phyloP scores from a whole-genome alignment of 2,888 invertebrate species.

The Acleris laterana region DNA sequence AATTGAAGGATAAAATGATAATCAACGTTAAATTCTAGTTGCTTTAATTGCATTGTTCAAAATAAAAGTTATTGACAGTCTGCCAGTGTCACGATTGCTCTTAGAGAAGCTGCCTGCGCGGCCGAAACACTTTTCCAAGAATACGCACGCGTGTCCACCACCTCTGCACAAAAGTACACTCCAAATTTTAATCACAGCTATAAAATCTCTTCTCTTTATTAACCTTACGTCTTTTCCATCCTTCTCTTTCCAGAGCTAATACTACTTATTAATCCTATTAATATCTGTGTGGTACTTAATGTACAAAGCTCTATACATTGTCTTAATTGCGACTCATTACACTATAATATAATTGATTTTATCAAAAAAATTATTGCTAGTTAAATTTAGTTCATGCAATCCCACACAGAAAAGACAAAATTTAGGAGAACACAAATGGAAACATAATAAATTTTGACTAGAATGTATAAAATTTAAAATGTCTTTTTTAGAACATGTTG shows the following conservation, averaged over 20 bases:
- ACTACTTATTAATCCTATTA: slow-evolving; percentile 74
- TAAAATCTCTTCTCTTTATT: slow-evolving; percentile 77
- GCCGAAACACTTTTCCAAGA: slow-evolving; percentile 1
- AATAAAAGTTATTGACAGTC: slow-evolving; percentile 34
- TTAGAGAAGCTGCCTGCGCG: slow-evolving; percentile 1
- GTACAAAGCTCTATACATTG: slow-evolving; percentile 84
- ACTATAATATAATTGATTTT: slow-evolving; percentile 83
- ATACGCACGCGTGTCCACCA: not conserved
- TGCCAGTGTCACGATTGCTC: slow-evolving; percentile 21
- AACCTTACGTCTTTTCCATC: slow-evolving; percentile 61
- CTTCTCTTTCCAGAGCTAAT: slow-evolving; percentile 61
- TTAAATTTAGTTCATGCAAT: slow-evolving; percentile 68
- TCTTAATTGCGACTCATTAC: slow-evolving; percentile 79
- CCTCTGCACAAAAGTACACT: slow-evolving; percentile 75
- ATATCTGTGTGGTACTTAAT: slow-evolving; percentile 80
- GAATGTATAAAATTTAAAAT: slow-evolving; percentile 62
- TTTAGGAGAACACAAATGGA: slow-evolving; percentile 55
- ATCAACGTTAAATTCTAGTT: slow-evolving; percentile 51
- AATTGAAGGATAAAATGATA: slow-evolving; percentile 58
- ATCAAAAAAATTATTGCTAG: slow-evolving; percentile 80
- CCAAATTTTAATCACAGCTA: slow-evolving; percentile 81
- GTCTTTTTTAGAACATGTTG: slow-evolving; percentile 74
- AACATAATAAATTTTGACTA: slow-evolving; percentile 79
- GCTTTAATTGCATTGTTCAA: slow-evolving; percentile 57
- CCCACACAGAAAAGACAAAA: slow-evolving; percentile 63